Conservation (phyloP, 2,888 invertebrate genomes). For the Listrodromus nycthemerus region DNA sequence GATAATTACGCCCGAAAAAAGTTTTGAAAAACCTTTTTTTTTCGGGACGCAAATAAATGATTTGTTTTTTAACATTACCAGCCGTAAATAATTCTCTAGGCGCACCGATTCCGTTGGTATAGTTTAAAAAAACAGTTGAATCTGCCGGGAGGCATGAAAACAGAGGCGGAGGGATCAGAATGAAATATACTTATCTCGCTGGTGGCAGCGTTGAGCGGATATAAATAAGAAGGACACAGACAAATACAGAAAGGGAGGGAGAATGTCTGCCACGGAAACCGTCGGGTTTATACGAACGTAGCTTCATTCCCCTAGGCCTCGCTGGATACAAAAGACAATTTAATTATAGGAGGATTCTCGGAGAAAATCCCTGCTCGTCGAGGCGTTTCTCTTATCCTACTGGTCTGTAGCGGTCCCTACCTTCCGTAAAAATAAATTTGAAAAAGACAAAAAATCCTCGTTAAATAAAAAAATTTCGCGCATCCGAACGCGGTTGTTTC, state of each 20-base stretch:
- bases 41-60: neutral
- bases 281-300: constrained; percentile 74
- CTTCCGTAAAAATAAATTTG: neutral
- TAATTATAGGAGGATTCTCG: constrained; percentile 79
- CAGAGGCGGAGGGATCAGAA: constrained; percentile 23
- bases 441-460: neutral
- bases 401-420: neutral
- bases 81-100: neutral
- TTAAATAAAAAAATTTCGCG: neutral
- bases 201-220: constrained; percentile 25
- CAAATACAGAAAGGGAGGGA: constrained; percentile 18
- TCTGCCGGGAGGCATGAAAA: neutral
- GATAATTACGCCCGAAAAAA: neutral
- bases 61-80: neutral
- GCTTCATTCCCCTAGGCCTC: constrained; percentile 76
- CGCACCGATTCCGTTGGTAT: neutral
- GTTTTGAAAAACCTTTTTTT: neutral
- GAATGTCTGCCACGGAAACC: constrained; percentile 42
- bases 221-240: constrained; percentile 45
- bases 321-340: constrained; percentile 80
- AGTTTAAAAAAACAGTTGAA: neutral
- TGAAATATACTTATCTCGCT: constrained; percentile 34
- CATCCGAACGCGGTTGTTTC: neutral
- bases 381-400: neutral
- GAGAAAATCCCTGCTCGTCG: constrained; percentile 65